Evolutionary conservation across 1,140 invertebrate species (phyloP).

Genomic region (Penaeus vannamei): DNA sequence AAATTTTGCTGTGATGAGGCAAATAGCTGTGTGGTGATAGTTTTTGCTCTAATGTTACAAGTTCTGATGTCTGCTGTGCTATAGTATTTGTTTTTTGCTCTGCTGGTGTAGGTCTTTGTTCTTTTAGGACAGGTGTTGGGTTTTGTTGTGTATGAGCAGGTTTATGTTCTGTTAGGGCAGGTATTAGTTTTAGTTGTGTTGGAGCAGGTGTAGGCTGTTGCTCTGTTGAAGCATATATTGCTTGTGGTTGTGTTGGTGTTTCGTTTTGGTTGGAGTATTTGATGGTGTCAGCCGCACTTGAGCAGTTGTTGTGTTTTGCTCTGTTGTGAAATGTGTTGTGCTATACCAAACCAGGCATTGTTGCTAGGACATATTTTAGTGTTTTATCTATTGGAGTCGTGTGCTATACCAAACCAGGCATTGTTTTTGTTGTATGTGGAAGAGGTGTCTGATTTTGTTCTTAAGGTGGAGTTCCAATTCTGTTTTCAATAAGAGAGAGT

Average conservation of each 20-base stretch:
- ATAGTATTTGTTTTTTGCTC: not conserved
- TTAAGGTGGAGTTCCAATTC: too few relatives aligned
- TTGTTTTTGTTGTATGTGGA: too few relatives aligned
- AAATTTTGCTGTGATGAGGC: not conserved
- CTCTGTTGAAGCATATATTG: constrained; percentile 1
- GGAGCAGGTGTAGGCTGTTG: constrained; percentile 36
- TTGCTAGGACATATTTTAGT: too few relatives aligned
- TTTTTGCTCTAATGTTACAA: too few relatives aligned
- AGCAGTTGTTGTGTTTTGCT: not conserved
- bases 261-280: not conserved
- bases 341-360: too few relatives aligned
- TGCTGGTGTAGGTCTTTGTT: constrained; percentile 20
- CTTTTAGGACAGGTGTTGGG: constrained; percentile 24
- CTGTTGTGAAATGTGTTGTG: not conserved
- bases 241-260: constrained; percentile 35
- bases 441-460: too few relatives aligned
- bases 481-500: too few relatives aligned
- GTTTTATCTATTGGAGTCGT: too few relatives aligned
- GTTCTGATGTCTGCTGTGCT: constrained; percentile 18
- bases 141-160: constrained; percentile 26
- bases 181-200: constrained; percentile 41
- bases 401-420: too few relatives aligned
- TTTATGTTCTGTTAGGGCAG: not conserved
- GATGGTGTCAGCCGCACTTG: not conserved
- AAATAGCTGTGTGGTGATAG: too few relatives aligned